These are phyloP conservation scores for Noctua pronuba DNA, from an alignment of 2,888 invertebrate genomes.

Conservation along the genomic window DNA sequence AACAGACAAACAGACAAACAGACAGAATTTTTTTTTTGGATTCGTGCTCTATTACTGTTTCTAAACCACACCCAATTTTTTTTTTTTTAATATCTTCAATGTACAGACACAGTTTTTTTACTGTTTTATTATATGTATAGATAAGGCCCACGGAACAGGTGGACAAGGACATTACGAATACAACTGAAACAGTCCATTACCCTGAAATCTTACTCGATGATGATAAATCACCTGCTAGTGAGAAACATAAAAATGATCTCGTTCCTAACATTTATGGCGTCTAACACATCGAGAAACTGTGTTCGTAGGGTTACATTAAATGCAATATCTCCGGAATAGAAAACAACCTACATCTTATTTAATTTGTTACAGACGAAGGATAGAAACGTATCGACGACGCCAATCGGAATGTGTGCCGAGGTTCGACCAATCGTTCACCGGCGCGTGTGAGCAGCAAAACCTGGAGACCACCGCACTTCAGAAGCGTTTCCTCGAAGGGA, in stretches of 20 bases:
- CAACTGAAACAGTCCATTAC: not conserved
- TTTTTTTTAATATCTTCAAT: too few species aligned
- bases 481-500: conserved; percentile 97
- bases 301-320: not conserved
- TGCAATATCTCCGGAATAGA: not conserved
- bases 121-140: too few species aligned
- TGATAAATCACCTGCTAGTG: not conserved
- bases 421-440: conserved; percentile 96
- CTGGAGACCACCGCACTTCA: conserved; percentile 96
- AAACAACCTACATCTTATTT: conserved; percentile 19
- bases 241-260: not conserved
- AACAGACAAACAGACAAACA: too few species aligned
- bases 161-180: not conserved
- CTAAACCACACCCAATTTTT: too few species aligned
- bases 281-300: not conserved
- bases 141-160: not conserved
- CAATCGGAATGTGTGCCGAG: conserved; percentile 96
- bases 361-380: conserved; percentile 92
- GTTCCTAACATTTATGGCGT: not conserved
- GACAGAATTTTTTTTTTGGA: too few species aligned
- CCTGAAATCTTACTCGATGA: not conserved
- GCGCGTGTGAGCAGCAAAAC: conserved; percentile 96
- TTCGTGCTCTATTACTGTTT: too few species aligned
- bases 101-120: too few species aligned
- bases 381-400: conserved; percentile 96